Base-by-base conservation (phyloP, 2,113 vertebrate genomes). In the Tachysurus vachellii region DNA sequence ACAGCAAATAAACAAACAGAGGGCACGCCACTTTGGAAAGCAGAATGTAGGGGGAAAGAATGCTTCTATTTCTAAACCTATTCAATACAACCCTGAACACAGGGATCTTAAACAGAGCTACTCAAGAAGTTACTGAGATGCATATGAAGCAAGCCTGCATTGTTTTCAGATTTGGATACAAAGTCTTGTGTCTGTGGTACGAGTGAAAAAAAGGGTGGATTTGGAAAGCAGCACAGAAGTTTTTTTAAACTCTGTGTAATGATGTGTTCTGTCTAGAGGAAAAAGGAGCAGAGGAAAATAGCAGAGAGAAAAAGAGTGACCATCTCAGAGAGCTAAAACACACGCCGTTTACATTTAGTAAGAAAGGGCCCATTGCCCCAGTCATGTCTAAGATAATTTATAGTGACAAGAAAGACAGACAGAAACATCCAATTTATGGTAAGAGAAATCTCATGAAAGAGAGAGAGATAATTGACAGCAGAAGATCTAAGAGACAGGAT, bases 1-100 rank as follows among this genome's bases (percentile, higher is more conserved):
- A 76, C 75, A 68, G 50, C 9, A 23, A 77, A 28, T 83, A 82
- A 87, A 77, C 66, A 87, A 83, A 76, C 86, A 83, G 80, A 82
- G 61, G 31, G n/a, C 80, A 73, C 23, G 31, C 64, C 62, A 42
- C 36, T 82, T 76, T 62, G 47, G 28, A 87, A 83, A 64, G 28
- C 12, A 53, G 42, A 77, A 64, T 85, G 19, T 54, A 80, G 42
- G 75, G 61, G 19, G 13, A 31, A 36, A 42, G 75, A 36, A 31
- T 16, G 54, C 21, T 82, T 76, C 57, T 66, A 83, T 83, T 83
- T 76, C 57, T 54, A 71, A 36, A 83, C 44, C 53, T 83, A 82
- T 80, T 73, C 61, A 73, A 36, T 50, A 87, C 36, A 44, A 17
- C 17, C 19, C 44, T 10, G 14, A 71, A 50, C 70, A 61, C 19